phyloP scores from a whole-genome alignment of 2,797 vertebrate species.

The Parauchenoglanis ngamensis region DNA sequence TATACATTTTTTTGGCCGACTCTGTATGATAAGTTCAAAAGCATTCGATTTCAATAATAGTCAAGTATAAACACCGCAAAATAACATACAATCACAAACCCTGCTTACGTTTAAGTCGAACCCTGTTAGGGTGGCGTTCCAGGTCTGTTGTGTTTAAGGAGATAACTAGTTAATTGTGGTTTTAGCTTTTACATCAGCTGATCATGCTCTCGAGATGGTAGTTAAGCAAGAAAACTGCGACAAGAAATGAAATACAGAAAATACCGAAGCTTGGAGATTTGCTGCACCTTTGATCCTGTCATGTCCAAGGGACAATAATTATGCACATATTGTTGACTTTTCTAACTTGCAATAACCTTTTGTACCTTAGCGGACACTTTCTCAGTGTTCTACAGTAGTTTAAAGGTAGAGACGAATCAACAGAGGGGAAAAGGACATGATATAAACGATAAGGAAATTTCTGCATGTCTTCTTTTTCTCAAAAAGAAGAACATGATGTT shows the following conservation, averaged over 20 bases:
- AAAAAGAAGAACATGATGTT: neutral
- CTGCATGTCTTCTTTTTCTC: neutral
- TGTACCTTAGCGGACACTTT: neutral
- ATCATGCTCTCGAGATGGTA: neutral
- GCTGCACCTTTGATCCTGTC: constrained; percentile 48
- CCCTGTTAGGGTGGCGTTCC: neutral
- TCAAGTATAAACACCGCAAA: neutral
- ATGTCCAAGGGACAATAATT: constrained; percentile 7
- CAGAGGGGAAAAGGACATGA: neutral
- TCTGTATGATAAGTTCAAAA: neutral
- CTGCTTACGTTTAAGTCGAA: neutral
- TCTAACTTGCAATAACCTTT: constrained; percentile 33
- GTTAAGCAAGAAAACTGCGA: neutral
- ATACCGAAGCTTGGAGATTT: constrained; percentile 57
- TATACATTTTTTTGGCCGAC: no score
- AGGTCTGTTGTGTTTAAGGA: neutral
- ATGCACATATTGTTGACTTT: constrained; percentile 33
- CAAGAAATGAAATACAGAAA: constrained; percentile 22
- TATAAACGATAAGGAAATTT: neutral
- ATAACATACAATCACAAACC: neutral
- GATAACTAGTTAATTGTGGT: neutral
- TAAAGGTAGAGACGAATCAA: neutral
- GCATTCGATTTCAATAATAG: neutral
- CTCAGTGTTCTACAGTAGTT: neutral
- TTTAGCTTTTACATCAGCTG: neutral